A percentile compares a stretch with the other conserved stretches of the same genome.
These are phyloP conservation scores for Calosoma granatense DNA, from an alignment of 1,140 invertebrate species.

Conservation along the genomic window DNA sequence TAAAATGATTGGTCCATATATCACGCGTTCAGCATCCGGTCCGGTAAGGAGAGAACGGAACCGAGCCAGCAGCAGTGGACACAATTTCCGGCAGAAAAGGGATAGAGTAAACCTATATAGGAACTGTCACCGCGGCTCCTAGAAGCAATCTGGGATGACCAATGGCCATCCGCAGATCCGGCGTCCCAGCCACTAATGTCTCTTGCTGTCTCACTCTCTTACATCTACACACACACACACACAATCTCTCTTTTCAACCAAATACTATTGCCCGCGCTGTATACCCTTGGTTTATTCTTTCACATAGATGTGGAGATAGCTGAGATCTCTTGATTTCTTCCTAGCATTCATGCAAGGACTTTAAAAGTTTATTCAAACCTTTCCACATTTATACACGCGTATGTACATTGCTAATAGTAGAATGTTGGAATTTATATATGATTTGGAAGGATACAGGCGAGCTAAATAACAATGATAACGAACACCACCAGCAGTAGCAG, in stretches of 20 bases:
- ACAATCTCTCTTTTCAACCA: neutral
- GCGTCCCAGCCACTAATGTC: constrained; percentile 20
- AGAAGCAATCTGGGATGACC: constrained; percentile 28
- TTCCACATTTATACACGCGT: too few relatives aligned
- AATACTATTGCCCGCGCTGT: too few relatives aligned
- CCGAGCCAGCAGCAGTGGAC: constrained; percentile 24
- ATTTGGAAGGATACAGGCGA: too few relatives aligned
- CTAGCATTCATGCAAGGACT: neutral
- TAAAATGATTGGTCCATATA: constrained; percentile 9
- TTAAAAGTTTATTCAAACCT: too few relatives aligned
- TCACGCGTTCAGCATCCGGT: constrained; percentile 7
- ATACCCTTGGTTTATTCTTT: neutral
- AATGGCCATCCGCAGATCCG: constrained; percentile 25
- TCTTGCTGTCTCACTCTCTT: constrained; percentile 13
- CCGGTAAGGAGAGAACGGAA: constrained; percentile 23
- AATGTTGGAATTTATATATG: too few relatives aligned
- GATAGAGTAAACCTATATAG: constrained; percentile 18
- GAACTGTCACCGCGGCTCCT: constrained; percentile 22
- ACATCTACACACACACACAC: constrained; percentile 3
- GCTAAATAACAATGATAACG: too few relatives aligned
- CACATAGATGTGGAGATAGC: neutral
- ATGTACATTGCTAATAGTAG: too few relatives aligned
- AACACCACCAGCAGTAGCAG: too few relatives aligned
- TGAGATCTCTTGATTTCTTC: constrained; percentile 6
- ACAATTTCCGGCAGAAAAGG: constrained; percentile 25